Conservation (phyloP, 2,797 vertebrate species). For the Carcharodon carcharias region DNA sequence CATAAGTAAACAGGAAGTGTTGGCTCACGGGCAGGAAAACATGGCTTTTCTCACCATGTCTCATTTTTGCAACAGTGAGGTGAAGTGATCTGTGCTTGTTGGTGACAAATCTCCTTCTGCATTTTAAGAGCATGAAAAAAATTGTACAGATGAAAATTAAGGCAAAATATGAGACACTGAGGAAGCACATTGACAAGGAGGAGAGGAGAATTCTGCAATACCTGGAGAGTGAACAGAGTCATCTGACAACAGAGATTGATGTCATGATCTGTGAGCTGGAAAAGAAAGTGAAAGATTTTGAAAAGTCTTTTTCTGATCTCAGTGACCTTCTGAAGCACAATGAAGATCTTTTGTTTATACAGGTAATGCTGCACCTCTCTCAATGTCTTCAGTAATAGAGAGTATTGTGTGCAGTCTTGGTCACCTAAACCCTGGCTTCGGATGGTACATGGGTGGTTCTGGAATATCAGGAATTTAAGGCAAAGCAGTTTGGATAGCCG, state of each 20-base stretch:
- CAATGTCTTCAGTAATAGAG: neutral
- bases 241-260: neutral
- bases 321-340: slow-evolving; percentile 28
- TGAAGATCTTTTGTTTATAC: slow-evolving; percentile 14
- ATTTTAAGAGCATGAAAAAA: slow-evolving; percentile 1
- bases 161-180: slow-evolving; percentile 13
- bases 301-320: slow-evolving; percentile 28
- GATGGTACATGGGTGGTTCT: neutral
- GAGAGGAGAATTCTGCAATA: neutral
- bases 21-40: neutral
- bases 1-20: neutral
- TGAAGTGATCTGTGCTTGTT: neutral
- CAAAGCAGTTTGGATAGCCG: neutral
- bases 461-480: neutral
- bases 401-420: neutral
- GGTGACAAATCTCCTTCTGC: neutral
- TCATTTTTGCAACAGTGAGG: neutral
- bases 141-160: slow-evolving; percentile 25
- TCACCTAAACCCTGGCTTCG: neutral
- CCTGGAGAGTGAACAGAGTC: slow-evolving; percentile 3
- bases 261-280: neutral
- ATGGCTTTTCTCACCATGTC: neutral
- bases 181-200: slow-evolving; percentile 23
- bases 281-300: slow-evolving; percentile 25
- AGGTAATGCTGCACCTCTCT: neutral